Evolutionary conservation across 1,140 invertebrate species (phyloP).

Genomic region (Drosophila eugracilis): DNA sequence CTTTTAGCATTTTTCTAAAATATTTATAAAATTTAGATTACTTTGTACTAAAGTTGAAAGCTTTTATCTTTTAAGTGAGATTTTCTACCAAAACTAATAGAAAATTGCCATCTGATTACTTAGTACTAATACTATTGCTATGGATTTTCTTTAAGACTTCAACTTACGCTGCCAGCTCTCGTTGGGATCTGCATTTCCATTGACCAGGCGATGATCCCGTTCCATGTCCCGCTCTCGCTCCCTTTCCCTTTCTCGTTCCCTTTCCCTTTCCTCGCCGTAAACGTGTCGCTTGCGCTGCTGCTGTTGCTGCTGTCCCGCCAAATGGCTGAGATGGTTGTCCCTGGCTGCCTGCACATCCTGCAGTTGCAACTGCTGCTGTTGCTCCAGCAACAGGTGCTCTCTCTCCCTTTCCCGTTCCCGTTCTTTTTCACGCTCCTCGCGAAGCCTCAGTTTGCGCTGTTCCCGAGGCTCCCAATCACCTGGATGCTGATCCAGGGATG

Average conservation of each 20-base stretch:
- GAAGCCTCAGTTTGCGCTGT: constrained; percentile 66
- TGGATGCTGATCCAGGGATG: constrained; percentile 64
- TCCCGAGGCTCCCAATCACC: constrained; percentile 64
- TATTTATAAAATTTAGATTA: too few relatives aligned
- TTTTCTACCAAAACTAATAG: too few relatives aligned
- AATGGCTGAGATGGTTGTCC: constrained; percentile 55
- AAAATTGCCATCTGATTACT: too few relatives aligned
- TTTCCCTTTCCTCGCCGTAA: constrained; percentile 37
- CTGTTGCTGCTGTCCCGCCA: constrained; percentile 38
- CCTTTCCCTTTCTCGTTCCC: constrained; percentile 18
- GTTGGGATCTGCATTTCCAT: constrained; percentile 85
- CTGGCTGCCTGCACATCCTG: constrained; percentile 51
- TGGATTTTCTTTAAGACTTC: neutral
- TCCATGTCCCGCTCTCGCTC: constrained; percentile 41
- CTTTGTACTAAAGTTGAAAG: too few relatives aligned
- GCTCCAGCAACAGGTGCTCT: constrained; percentile 61
- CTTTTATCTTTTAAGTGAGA: too few relatives aligned
- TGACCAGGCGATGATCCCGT: constrained; percentile 61
- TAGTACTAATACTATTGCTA: too few relatives aligned
- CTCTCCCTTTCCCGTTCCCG: constrained; percentile 56
- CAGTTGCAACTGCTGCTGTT: constrained; percentile 58
- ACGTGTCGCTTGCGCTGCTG: constrained; percentile 57
- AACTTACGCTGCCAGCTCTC: constrained; percentile 87
- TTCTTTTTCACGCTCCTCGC: constrained; percentile 63
- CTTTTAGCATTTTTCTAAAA: too few relatives aligned